Percentiles rank a stretch among this genome's conserved stretches.
Evolutionary conservation across 2,113 vertebrate genomes (phyloP).

Genomic region (Grantiella picta): DNA sequence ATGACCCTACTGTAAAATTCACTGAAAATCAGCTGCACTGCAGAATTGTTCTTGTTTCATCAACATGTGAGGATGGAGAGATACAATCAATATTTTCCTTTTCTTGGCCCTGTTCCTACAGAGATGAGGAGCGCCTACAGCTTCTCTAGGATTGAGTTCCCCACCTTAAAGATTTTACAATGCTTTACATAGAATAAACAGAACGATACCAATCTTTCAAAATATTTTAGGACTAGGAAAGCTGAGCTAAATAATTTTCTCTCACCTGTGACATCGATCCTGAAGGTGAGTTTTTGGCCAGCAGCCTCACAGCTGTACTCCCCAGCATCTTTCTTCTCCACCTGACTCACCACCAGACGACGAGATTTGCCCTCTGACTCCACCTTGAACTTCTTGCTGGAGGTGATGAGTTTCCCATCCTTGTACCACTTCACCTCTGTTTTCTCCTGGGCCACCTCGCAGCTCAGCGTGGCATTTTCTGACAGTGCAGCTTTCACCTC

Average conservation of each 20-base stretch:
- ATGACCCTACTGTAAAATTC: background rate
- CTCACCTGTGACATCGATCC: slow-evolving; percentile 65
- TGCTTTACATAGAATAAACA: background rate
- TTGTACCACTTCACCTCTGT: slow-evolving; percentile 84
- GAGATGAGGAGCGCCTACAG: background rate
- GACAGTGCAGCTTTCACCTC: slow-evolving; percentile 68
- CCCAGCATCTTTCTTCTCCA: slow-evolving; percentile 79
- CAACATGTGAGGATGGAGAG: too few species aligned
- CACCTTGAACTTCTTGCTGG: slow-evolving; percentile 69
- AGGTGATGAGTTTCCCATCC: slow-evolving; percentile 74
- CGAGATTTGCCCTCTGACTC: slow-evolving; percentile 69
- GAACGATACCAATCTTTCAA: background rate
- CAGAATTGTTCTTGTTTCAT: too few species aligned
- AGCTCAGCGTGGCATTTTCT: slow-evolving; percentile 72
- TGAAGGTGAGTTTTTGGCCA: slow-evolving; percentile 77
- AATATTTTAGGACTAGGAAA: background rate
- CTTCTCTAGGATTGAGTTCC: background rate
- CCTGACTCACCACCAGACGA: slow-evolving; percentile 74
- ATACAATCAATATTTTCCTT: too few species aligned
- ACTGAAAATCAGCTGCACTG: too few species aligned
- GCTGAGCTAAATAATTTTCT: background rate
- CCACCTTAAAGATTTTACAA: background rate
- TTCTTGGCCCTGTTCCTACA: background rate
- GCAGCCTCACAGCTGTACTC: slow-evolving; percentile 79
- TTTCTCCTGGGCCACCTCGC: slow-evolving; percentile 73